These are phyloP conservation scores for Lamellibrachia luymesi DNA, from an alignment of 1,140 invertebrate genomes.

Conservation along the genomic window DNA sequence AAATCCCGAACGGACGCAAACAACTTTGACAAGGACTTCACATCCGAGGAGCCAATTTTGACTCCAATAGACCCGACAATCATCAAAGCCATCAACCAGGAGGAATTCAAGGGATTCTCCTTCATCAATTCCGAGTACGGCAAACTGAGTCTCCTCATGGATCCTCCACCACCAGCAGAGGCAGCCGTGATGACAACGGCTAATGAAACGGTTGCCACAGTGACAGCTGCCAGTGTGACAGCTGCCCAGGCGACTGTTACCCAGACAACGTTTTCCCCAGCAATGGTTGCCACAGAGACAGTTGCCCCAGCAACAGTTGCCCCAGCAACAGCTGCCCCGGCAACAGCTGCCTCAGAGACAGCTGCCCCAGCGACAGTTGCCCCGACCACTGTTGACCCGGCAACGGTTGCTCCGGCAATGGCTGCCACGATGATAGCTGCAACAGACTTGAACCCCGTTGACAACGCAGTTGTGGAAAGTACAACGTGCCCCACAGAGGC, in stretches of 20 bases:
- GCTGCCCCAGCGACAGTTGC: background rate
- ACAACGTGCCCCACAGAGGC: background rate
- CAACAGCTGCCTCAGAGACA: background rate
- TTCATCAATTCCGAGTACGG: slow-evolving; percentile 87
- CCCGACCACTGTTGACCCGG: background rate
- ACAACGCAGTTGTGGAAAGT: background rate
- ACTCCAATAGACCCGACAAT: slow-evolving; percentile 90
- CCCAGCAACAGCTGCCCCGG: background rate
- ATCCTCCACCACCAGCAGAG: background rate
- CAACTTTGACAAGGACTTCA: slow-evolving; percentile 99
- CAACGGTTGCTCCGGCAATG: background rate
- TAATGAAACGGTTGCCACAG: background rate
- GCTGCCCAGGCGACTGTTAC: background rate
- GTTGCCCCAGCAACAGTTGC: background rate
- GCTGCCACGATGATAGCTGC: background rate
- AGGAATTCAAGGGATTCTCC: slow-evolving; percentile 96
- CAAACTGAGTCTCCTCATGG: slow-evolving; percentile 30
- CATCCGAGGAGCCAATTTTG: slow-evolving; percentile 93
- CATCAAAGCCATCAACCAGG: slow-evolving; percentile 90
- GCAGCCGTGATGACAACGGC: background rate
- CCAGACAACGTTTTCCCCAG: background rate
- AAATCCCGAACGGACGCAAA: slow-evolving; percentile 95
- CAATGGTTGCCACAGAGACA: background rate
- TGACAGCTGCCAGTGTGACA: background rate
- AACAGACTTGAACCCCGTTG: background rate